Evolutionary conservation across 2,888 invertebrate genomes (phyloP).

Genomic region (Adelognathus sp.): DNA sequence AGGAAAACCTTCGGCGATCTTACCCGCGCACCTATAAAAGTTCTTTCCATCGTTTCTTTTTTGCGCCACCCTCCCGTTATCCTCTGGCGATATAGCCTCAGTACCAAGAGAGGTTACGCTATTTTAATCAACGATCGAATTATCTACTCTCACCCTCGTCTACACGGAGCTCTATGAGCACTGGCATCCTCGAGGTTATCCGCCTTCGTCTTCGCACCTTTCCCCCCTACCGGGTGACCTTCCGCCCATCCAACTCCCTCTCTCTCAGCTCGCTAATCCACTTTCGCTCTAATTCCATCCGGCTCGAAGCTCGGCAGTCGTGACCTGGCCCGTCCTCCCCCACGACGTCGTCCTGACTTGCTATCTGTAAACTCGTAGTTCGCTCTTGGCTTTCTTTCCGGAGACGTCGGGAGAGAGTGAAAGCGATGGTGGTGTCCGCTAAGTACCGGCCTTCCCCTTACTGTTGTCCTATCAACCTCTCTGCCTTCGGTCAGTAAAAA

Average conservation of each 20-base stretch:
- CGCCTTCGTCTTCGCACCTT: background rate
- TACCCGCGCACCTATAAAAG: constrained; percentile 2
- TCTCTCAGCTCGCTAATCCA: constrained; percentile 62
- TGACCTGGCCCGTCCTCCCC: constrained; percentile 51
- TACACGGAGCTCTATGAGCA: constrained; percentile 9
- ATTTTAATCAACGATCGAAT: constrained; percentile 62
- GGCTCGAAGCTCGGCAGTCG: constrained; percentile 53
- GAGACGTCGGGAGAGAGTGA: constrained; percentile 24
- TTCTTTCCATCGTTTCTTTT: constrained; percentile 11
- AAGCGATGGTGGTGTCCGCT: constrained; percentile 17
- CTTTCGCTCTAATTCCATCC: constrained; percentile 65
- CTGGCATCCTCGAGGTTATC: background rate
- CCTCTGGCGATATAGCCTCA: constrained; percentile 17
- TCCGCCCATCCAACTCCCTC: background rate
- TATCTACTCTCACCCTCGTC: constrained; percentile 55
- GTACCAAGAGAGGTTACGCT: constrained; percentile 54
- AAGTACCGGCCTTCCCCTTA: background rate
- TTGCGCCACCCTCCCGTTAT: constrained; percentile 24
- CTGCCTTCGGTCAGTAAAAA: background rate
- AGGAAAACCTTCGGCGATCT: constrained; percentile 15
- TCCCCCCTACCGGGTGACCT: constrained; percentile 29
- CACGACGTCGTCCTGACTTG: constrained; percentile 46
- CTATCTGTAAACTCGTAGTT: constrained; percentile 29
- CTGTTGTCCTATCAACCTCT: background rate
- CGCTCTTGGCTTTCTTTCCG: constrained; percentile 21